Evolutionary conservation across 2,113 vertebrate species (phyloP), one percentile per base, ranked within the genome.

Genomic region (Patagioenas fasciata): DNA sequence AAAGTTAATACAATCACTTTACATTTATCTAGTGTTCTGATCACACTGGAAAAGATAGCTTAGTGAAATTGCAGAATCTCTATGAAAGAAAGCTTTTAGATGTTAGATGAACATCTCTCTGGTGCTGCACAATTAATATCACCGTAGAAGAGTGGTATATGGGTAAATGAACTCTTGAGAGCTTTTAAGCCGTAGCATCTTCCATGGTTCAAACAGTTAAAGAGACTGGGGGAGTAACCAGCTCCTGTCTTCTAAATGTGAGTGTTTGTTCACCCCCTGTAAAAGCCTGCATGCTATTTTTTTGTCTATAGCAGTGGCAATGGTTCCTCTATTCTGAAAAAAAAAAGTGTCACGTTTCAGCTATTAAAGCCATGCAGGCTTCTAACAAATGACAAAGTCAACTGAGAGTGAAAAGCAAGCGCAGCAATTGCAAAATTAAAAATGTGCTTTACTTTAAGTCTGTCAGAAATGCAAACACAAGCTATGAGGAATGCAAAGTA

Each of bases 341-440:
- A 50, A 60, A 12, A 32, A 11, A 42, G 15, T 20, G 65, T 70
- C 42, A 70, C 0, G 0, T 83, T 97, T 91, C 77, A 88, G 5
- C 17, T 83, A 20, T 25, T 71, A 84, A 86, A 10, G 29, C 19
- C 18, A 25, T 58, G 31, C 20, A 64, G 21, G 28, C 9, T 80
- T 88, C 64, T 89, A 75, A 91, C 21, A 95, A 93, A 88, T 67
- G 6, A 66, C 0, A 6, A 90, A 56, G 77, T 95, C 88, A 91
- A 80, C 48, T 47, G 21, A 91, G 54, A 89, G 36, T 42, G 84
- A 96, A 91, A 86, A 88, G 6, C 57, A 91, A 81, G 32, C 14
- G 50, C 53, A 91, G 65, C 34, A 84, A 84, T n/a, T 74, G 24
- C 60, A 91, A 89, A 95, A 93, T 81, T 89, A 81, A 86, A 94